Evolutionary conservation across 2,113 vertebrate species (phyloP), one percentile per base, ranked within the genome.

Genomic region (Poeciliopsis occidentalis): DNA sequence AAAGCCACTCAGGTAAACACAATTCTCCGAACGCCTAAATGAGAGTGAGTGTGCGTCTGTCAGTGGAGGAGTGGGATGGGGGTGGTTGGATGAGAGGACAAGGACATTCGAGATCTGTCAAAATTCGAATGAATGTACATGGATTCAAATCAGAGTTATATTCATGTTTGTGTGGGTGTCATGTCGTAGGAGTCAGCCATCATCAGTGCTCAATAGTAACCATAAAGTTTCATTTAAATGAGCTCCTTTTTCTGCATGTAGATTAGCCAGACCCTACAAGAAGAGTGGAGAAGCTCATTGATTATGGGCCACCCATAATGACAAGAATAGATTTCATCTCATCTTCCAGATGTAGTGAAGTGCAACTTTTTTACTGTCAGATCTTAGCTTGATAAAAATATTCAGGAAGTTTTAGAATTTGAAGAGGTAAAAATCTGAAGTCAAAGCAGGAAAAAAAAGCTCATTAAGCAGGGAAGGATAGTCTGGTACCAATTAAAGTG

Each of bases 1-100:
- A 72, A 71, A 61, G 47, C 60, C 71, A 80, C 66, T 72, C 75
- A 82, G 30, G 66, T 70, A 67, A 64, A 39, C 41, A 32, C 22
- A 51, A 62, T 60, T 12, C 32, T 47, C 3, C 72, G n/a, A 67
- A 41, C 13, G 13, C 39, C 39, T 41, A 15, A 41, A 41, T 15
- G 39, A 41, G 39, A 41, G 39, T 13, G 3, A 34, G 27, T 68
- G 61, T 1, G 3, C 65, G 24, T 75, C 54, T 0, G 3, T 75
- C 54, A 17, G 11, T 4, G 47, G 15, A 71, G 34, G 17, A 62
- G 34, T 30, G 6, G 34, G 15, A 37, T 12, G 34, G 34, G 34
- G 34, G 34, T 37, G 34, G 34, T 11, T 37, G 34, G 34, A 66
- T 39, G 13, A 29, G 31, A 29, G 15, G 19, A 62, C 17, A 44